Base-by-base conservation (phyloP, 2,888 invertebrate species). In the Thymelicus acteon region DNA sequence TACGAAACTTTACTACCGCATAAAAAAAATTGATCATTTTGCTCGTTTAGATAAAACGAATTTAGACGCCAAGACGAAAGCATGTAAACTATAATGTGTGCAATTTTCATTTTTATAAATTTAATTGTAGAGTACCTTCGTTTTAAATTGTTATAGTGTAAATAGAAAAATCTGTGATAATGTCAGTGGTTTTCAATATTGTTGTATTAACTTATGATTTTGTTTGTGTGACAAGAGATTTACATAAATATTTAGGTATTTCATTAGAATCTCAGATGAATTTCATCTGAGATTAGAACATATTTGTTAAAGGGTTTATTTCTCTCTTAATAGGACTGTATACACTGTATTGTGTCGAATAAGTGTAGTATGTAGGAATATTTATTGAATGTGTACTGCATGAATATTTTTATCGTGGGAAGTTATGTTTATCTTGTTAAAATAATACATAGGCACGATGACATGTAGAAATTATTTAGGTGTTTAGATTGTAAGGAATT, bases 401-500 rank as follows among this genome's bases (percentile, higher is more conserved):
- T 54, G 67, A 15, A 19, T 67, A n/a, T n/a, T 7, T 60, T 19
- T 40, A 19, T 49, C 40, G 49, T 60, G 67, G 40, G 48, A 68
- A 10, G 54, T 24, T 54, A 54, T 2, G 7, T 13, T 2, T 10
- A 40, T 40, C 40, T 40, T 40, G 10, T 10, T 40, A 8, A 7
- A 8, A 10, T 40, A 7, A 40, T 40, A 37, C 37, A 15, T 13
- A 37, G 8, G 19, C 37, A 19, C n/a, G 7, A 19, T 13, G 6
- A 15, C 7, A 39, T 52, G 52, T 54, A 39, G 39, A n/a, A 19
- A 15, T 52, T 24, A 24, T 13, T 47, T 60, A 40, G 40, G 7
- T 40, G 40, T 1, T 39, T 52, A 61, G 15, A 49, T 31, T 57
- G 75, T 80, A 83, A 79, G 76, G 88, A 90, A 90, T 92, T 92